Base-by-base conservation (phyloP, 2,797 vertebrate genomes). In the Hapalemur alaotrensis region DNA sequence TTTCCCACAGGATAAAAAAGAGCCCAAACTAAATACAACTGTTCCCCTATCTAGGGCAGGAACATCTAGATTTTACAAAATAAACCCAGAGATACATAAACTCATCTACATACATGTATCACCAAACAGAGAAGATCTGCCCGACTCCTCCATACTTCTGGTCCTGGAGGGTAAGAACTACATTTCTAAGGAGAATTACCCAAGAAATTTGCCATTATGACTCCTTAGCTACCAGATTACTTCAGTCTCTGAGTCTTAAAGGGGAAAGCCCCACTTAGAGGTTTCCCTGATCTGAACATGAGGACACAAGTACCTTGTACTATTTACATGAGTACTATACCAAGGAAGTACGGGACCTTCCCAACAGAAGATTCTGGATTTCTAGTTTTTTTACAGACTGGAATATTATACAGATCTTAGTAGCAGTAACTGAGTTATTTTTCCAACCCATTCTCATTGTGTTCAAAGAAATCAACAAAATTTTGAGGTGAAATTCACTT, bases 221-320 rank as follows among this genome's bases (percentile, higher is more conserved):
- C 95, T 28, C 32, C 92, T 89, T 63, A 87, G 93, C 92, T 97
- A 97, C 95, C 4, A 30, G 65, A 92, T 84, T 70, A 85, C 92
- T 96, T 92, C 73, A 69, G 78, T 70, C 70, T 95, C 38, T n/a
- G 76, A 96, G 30, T 72, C 95, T 97, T 97, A 98, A 97, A 97
- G 97, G 93, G 78, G 52, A 78, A 93, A 94, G 70, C 18, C 63
- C 32, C 38, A 20, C 61, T 7, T 20, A 83, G 25, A 91, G 38
- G 48, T 48, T 86, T 93, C 82, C 48, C 38, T 57, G 65, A 65
- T 11, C 28, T 78, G 48, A 38, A 59, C 12, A 32, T 8, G n/a
- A 95, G 35, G 46, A 86, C 65, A 25, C 4, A 23, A 48, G 46
- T 65, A 63, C 61, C 32, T 85, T 73, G 57, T 22, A 30, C 54